Conservation (phyloP, 2,888 invertebrate genomes). For the Anoncus sp. region DNA sequence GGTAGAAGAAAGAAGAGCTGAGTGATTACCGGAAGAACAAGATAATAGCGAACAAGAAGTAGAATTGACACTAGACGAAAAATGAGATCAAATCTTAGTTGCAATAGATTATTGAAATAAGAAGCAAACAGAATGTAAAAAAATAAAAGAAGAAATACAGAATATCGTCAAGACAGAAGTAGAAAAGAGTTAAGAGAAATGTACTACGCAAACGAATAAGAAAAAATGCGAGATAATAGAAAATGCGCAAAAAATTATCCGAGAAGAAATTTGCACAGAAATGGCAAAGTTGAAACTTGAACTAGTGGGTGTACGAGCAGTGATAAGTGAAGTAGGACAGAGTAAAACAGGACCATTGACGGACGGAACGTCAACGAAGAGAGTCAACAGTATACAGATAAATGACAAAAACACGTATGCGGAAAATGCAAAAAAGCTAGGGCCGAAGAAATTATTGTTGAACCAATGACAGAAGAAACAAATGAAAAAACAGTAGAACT, state of each 20-base stretch:
- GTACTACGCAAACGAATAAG: too few relatives aligned
- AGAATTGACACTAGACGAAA: background rate
- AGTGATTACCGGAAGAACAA: background rate
- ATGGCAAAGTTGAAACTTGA: too few relatives aligned
- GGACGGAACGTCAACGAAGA: too few relatives aligned
- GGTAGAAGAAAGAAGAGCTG: background rate
- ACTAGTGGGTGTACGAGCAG: too few relatives aligned
- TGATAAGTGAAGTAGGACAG: background rate
- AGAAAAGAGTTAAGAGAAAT: background rate
- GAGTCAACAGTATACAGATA: background rate
- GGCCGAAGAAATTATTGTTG: slow-evolving; percentile 36
- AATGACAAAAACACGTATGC: slow-evolving; percentile 1
- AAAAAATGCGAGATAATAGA: too few relatives aligned
- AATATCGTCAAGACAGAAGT: slow-evolving; percentile 1
- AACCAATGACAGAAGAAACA: slow-evolving; percentile 24
- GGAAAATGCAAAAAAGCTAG: background rate
- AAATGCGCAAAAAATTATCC: too few relatives aligned
- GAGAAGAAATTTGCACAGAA: too few relatives aligned
- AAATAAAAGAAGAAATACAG: background rate
- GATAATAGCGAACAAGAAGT: background rate
- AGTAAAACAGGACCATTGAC: background rate
- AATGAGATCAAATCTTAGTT: background rate
- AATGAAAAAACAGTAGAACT: slow-evolving; percentile 35
- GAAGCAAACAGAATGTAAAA: background rate
- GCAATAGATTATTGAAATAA: background rate